phyloP scores from a whole-genome alignment of 1,140 invertebrate species.

The Drosophila ironensis region DNA sequence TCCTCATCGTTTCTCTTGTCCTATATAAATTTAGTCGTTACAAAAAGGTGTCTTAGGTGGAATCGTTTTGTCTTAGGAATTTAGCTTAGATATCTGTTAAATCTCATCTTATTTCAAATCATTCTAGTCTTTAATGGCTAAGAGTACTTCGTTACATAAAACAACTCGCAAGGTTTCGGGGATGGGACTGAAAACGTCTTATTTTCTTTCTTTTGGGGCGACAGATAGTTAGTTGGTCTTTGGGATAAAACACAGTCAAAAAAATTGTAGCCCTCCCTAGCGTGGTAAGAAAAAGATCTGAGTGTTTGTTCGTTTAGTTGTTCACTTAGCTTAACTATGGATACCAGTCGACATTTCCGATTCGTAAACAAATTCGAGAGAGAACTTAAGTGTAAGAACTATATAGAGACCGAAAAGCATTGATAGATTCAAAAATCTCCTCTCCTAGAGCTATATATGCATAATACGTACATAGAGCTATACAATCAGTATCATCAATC shows the following conservation, averaged over 20 bases:
- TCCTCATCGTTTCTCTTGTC: slow-evolving; percentile 33
- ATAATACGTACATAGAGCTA: slow-evolving; percentile 33
- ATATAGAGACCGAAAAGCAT: slow-evolving; percentile 34
- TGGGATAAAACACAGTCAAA: slow-evolving; percentile 29
- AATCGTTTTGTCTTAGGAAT: slow-evolving; percentile 80
- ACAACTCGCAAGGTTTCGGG: slow-evolving; percentile 24
- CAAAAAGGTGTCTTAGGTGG: slow-evolving; percentile 78
- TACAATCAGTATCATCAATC: slow-evolving; percentile 38
- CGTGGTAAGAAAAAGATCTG: slow-evolving; percentile 41
- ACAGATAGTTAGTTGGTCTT: neutral
- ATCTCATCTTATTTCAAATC: slow-evolving; percentile 74
- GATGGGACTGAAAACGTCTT: neutral
- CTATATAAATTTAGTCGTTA: slow-evolving; percentile 75
- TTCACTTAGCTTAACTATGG: slow-evolving; percentile 72
- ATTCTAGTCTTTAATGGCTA: slow-evolving; percentile 77
- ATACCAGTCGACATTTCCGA: slow-evolving; percentile 68
- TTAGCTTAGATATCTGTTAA: slow-evolving; percentile 76
- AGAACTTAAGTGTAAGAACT: slow-evolving; percentile 42
- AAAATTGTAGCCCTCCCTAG: slow-evolving; percentile 15
- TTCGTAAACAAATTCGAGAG: slow-evolving; percentile 55
- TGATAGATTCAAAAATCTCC: slow-evolving; percentile 31
- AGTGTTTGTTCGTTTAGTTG: slow-evolving; percentile 23
- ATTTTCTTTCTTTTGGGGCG: too few relatives aligned
- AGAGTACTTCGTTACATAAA: slow-evolving; percentile 48
- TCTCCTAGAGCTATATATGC: slow-evolving; percentile 37